phyloP scores from a whole-genome alignment of 1,140 invertebrate genomes.

The Amyelois transitella region DNA sequence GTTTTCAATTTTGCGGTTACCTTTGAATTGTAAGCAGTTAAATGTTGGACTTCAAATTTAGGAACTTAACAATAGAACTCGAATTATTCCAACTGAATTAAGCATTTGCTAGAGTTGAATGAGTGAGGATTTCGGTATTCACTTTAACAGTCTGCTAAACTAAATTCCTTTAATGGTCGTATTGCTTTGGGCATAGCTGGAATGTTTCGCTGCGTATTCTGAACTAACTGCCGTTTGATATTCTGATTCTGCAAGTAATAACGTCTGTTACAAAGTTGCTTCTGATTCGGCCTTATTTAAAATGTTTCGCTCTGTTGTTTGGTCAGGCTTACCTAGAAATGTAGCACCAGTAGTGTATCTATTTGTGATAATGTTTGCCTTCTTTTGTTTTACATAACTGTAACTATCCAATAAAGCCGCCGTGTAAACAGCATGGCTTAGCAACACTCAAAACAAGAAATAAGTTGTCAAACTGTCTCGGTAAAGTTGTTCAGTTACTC shows the following conservation, averaged over 20 bases:
- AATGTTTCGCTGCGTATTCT: conserved; percentile 33
- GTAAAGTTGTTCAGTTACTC: conserved; percentile 61
- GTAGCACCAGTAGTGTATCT: neutral
- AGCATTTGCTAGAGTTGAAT: conserved; percentile 60
- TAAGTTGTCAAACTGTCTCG: conserved; percentile 72
- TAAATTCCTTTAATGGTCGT: conserved; percentile 41
- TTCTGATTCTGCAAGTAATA: neutral
- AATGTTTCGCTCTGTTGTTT: too few relatives aligned
- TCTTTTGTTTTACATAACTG: conserved; percentile 21
- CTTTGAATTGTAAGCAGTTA: conserved; percentile 69
- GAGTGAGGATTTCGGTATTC: conserved; percentile 57
- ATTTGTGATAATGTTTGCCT: conserved; percentile 4
- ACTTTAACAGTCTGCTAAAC: conserved; percentile 51
- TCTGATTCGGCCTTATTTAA: neutral
- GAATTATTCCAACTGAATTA: conserved; percentile 68
- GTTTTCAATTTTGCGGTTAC: conserved; percentile 67
- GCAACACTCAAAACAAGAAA: conserved; percentile 66
- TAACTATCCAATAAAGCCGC: conserved; percentile 53
- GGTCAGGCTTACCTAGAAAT: too few relatives aligned
- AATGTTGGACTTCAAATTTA: conserved; percentile 64
- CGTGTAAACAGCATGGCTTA: conserved; percentile 59
- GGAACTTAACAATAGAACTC: conserved; percentile 68
- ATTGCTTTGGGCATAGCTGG: conserved; percentile 32
- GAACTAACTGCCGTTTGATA: neutral
- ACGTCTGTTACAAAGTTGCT: neutral